Conservation (phyloP, 2,888 invertebrate genomes). For the Rhamphomyia laevipes region DNA sequence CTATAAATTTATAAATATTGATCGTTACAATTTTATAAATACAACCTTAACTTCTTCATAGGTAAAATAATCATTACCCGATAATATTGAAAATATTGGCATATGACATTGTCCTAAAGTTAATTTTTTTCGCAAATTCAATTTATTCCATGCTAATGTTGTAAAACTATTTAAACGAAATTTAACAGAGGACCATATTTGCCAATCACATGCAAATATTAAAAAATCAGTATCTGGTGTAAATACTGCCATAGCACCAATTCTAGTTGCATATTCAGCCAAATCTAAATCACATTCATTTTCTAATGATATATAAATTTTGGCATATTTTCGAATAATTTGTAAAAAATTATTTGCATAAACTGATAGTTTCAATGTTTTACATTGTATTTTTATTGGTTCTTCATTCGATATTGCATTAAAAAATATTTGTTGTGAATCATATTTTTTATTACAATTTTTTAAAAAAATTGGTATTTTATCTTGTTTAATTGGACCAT, state of each 20-base stretch:
- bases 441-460: constrained; percentile 6
- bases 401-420: constrained; percentile 4
- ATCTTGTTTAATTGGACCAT: constrained; percentile 11
- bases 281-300: constrained; percentile 12
- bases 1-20: too few relatives aligned
- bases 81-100: constrained; percentile 11
- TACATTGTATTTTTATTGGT: neutral
- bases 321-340: constrained; percentile 8
- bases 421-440: constrained; percentile 1
- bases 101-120: constrained; percentile 9
- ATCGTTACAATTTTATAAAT: neutral
- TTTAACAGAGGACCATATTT: constrained; percentile 6
- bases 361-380: constrained; percentile 3
- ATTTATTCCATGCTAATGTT: constrained; percentile 7
- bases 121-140: constrained; percentile 2
- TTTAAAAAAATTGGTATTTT: constrained; percentile 6
- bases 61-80: constrained; percentile 9
- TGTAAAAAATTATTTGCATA: constrained; percentile 8
- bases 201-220: constrained; percentile 10
- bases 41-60: constrained; percentile 4
- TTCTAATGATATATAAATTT: constrained; percentile 8
- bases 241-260: constrained; percentile 7
- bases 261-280: constrained; percentile 8
- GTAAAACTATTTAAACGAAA: constrained; percentile 5
- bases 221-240: constrained; percentile 12